phyloP scores from a whole-genome alignment of 1,140 invertebrate species.

The Philopotamus ludificatus region DNA sequence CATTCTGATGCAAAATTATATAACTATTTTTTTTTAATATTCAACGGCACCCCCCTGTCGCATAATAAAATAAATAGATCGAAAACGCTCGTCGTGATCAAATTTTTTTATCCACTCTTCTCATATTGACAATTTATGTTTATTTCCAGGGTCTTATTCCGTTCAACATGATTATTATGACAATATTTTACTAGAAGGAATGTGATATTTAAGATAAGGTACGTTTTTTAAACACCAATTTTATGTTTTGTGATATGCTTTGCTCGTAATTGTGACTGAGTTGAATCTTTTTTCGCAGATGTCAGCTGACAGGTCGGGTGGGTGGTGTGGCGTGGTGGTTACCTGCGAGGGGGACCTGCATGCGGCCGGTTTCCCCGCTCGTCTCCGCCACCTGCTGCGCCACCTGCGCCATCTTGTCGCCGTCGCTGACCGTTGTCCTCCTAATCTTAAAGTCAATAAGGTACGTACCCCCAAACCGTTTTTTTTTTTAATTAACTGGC shows the following conservation, averaged over 20 bases:
- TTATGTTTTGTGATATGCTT: too few relatives aligned
- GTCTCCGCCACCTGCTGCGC: slow-evolving; percentile 51
- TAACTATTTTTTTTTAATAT: background rate
- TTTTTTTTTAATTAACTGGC: background rate
- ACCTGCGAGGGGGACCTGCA: slow-evolving; percentile 55
- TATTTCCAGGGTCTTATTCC: background rate
- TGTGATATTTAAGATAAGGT: slow-evolving; percentile 57
- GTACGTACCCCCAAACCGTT: slow-evolving; percentile 35
- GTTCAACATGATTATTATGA: background rate
- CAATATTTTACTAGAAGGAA: slow-evolving; percentile 54
- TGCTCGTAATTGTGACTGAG: too few relatives aligned
- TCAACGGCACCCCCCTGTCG: background rate
- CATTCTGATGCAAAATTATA: background rate
- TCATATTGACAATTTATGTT: background rate
- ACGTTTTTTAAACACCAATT: slow-evolving; percentile 45
- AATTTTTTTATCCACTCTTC: background rate
- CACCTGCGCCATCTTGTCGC: slow-evolving; percentile 50
- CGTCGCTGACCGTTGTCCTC: slow-evolving; percentile 48
- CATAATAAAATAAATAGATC: background rate
- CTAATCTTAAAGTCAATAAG: slow-evolving; percentile 55
- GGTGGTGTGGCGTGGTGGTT: slow-evolving; percentile 48
- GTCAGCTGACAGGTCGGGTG: slow-evolving; percentile 40
- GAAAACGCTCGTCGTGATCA: background rate
- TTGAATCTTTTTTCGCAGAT: slow-evolving; percentile 43
- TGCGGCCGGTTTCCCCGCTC: slow-evolving; percentile 53